Base-by-base conservation (phyloP, 1,140 invertebrate genomes). In the Propsilocerus akamusi region DNA sequence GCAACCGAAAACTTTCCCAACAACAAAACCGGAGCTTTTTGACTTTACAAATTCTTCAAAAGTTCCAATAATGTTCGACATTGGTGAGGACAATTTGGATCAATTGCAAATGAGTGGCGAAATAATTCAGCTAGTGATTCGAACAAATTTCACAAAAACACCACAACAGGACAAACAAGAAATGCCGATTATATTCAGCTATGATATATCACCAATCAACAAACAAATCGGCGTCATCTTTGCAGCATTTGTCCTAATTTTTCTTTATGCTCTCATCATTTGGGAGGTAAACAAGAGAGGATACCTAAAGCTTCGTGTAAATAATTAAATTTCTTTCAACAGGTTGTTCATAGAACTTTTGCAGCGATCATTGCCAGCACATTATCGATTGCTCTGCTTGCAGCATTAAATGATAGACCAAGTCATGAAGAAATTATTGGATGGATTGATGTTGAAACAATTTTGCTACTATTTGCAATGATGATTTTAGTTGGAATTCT, bases 381-480 rank as follows among this genome's bases (percentile, higher is more conserved):
- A 2, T 66, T 75, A 47, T 77, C 80, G 0, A 63, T 85, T 4
- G 79, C 80, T 1, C 74, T 79, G 46, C 60, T 87, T 30, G 75
- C 83, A 1, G 61, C 69, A 2, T 67, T 83, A 23, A 72, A 81
- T 56, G 73, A 82, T 72, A 72, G 81, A 52, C 84, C 85, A 17
- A 74, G 74, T 34, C 72, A 83, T 61, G 63, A 66, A 8, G 78
- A 81, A 58, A 68, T 89, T 25, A 72, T 86, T 3, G 73, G 74
- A 3, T 89, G 84, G 84, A 75, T 88, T 49, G 83, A 87, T 53
- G 71, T 83, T 49, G 85, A 89, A 58, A 83, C 85, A 0, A 57
- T 87, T 2, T 66, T 81, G n/a, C 58, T 89, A 11, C 64, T 89
- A 4, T 87, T 88, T 59, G 80, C 82, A 3, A 89, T 89, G 85